phyloP scores from a whole-genome alignment of 2,797 vertebrate genomes.

The Pipistrellus pygmaeus region DNA sequence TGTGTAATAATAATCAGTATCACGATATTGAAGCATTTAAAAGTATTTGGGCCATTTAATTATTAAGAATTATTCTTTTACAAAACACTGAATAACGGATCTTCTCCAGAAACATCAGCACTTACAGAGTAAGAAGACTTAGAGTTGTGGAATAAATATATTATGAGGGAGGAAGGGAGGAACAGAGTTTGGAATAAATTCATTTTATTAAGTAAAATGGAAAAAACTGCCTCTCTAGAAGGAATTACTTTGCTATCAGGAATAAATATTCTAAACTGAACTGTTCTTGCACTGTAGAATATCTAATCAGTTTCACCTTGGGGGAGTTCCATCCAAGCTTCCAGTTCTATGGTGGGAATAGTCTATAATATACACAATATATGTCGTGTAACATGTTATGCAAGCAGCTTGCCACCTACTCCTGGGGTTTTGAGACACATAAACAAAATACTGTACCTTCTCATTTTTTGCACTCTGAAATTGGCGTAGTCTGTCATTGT shows the following conservation, averaged over 20 bases:
- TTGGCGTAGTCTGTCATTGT: neutral
- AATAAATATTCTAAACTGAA: constrained; percentile 27
- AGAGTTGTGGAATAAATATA: constrained; percentile 35
- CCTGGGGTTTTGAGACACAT: neutral
- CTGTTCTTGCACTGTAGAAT: neutral
- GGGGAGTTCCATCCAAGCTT: neutral
- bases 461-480: neutral
- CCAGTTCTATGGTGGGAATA: neutral
- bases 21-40: constrained; percentile 48
- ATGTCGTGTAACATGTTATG: neutral
- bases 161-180: neutral
- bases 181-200: neutral
- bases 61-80: constrained; percentile 31
- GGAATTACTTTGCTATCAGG: constrained; percentile 13
- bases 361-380: neutral
- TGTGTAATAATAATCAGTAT: constrained; percentile 29
- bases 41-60: constrained; percentile 44
- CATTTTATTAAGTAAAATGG: constrained; percentile 36
- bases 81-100: constrained; percentile 18
- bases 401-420: neutral
- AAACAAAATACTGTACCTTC: neutral
- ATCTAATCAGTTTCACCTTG: neutral
- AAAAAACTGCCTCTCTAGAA: constrained; percentile 22
- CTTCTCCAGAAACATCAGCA: neutral
- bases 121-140: neutral